These are phyloP conservation scores for Trachemys scripta DNA, from an alignment of 2,113 vertebrate genomes.

Conservation along the genomic window DNA sequence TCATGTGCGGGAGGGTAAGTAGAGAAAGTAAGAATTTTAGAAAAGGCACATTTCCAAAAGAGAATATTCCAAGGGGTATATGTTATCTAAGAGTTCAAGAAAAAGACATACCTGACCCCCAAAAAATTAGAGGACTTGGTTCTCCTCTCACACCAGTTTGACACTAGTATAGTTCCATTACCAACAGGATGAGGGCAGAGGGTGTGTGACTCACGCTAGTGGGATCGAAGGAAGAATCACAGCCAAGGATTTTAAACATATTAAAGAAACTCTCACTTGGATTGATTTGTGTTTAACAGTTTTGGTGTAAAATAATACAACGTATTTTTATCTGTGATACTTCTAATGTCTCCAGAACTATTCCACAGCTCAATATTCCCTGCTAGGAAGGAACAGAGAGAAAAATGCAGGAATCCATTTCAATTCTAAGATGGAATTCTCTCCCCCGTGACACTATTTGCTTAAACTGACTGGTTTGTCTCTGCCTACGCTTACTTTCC, in stretches of 20 bases:
- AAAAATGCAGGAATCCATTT: neutral
- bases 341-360: neutral
- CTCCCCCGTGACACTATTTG: neutral
- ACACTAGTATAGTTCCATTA: neutral
- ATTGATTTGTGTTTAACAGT: accelerated
- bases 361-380: neutral
- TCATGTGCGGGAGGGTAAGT: neutral
- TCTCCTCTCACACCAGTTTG: neutral
- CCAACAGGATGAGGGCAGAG: neutral
- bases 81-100: neutral
- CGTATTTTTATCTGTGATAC: neutral
- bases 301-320: neutral
- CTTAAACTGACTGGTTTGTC: neutral
- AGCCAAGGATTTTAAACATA: neutral
- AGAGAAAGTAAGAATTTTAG: conserved; percentile 19
- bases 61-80: neutral
- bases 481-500: neutral
- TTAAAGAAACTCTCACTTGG: neutral
- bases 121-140: neutral
- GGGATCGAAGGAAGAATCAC: neutral
- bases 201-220: no score
- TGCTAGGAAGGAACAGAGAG: neutral
- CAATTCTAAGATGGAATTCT: neutral
- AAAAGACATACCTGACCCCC: neutral
- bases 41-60: neutral